These are phyloP conservation scores for Rhynchonycteris naso DNA, from an alignment of 2,797 vertebrate genomes.

Conservation along the genomic window DNA sequence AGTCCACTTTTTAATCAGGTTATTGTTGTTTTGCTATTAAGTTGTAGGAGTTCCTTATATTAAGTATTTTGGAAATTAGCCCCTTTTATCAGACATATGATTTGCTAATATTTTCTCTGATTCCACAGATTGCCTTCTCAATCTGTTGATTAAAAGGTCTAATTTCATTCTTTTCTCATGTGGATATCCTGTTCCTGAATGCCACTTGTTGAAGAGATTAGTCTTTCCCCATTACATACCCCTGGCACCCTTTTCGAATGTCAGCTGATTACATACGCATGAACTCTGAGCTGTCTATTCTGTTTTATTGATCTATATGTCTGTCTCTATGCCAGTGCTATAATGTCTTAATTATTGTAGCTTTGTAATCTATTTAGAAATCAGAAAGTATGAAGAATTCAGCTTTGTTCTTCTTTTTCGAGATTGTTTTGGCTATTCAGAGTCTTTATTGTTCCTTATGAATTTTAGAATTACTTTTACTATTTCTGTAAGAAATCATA, in stretches of 20 bases:
- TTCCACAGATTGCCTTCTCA: not conserved
- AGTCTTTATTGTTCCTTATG: not conserved
- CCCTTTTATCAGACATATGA: not conserved
- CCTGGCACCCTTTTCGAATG: not conserved
- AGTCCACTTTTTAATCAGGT: not conserved
- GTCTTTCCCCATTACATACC: not conserved
- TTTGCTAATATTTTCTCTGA: not conserved
- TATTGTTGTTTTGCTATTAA: not conserved
- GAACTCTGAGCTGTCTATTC: not conserved
- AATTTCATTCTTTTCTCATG: not conserved
- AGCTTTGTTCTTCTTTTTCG: not conserved
- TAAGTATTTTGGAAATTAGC: not conserved
- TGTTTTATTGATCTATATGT: not conserved
- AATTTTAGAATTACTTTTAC: not conserved
- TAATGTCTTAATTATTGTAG: not conserved
- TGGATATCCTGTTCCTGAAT: not conserved
- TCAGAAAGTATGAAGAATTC: not conserved
- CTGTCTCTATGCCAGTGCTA: not conserved
- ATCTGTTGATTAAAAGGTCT: not conserved
- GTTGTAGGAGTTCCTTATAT: not conserved
- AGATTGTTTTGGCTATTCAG: not conserved
- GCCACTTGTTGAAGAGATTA: not conserved
- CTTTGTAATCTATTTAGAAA: slow-evolving; percentile 2
- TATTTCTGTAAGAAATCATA: not conserved
- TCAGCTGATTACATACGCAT: not conserved